Evolutionary conservation across 2,888 invertebrate species (phyloP).

Genomic region (Notocelia uddmanniana): DNA sequence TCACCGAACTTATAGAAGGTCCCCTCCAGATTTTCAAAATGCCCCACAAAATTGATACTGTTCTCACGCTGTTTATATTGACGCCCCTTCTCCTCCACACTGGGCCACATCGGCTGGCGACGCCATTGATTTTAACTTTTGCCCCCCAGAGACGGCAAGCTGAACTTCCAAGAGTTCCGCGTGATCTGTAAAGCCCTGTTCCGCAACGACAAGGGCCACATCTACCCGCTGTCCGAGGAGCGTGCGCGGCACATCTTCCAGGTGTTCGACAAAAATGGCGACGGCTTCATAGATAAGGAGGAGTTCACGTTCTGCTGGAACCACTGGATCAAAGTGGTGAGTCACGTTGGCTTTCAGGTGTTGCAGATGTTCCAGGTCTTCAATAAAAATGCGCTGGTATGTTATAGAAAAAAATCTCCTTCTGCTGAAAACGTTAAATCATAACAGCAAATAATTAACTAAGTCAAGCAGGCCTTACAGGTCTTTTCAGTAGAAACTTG

Average conservation of each 20-base stretch:
- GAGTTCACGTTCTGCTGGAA: conserved; percentile 96
- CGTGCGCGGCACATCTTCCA: conserved; percentile 91
- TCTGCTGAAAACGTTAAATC: too few relatives aligned
- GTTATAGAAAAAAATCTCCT: background rate
- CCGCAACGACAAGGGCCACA: conserved; percentile 93
- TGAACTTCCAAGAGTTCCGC: conserved; percentile 92
- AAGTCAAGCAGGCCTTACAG: too few relatives aligned
- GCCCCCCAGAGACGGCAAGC: conserved; percentile 89
- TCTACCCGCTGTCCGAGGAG: conserved; percentile 91
- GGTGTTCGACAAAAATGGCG: conserved; percentile 92
- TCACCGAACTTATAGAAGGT: too few relatives aligned
- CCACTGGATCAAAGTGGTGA: conserved; percentile 95
- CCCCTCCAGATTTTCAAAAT: too few relatives aligned
- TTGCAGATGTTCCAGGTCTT: conserved; percentile 9
- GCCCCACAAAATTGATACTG: too few relatives aligned
- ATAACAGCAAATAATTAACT: too few relatives aligned
- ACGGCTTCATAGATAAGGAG: conserved; percentile 91
- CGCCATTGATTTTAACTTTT: too few relatives aligned
- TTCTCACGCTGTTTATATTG: too few relatives aligned
- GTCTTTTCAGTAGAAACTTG: too few relatives aligned
- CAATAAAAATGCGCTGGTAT: background rate
- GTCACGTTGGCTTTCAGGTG: conserved; percentile 53
- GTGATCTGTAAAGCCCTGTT: conserved; percentile 94
- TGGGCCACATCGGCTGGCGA: too few relatives aligned
- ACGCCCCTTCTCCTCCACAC: too few relatives aligned